A percentile compares a stretch with the other conserved stretches of the same genome.
Evolutionary conservation across 2,888 invertebrate genomes (phyloP).

Genomic region (Rhagophthalmus giganteus): DNA sequence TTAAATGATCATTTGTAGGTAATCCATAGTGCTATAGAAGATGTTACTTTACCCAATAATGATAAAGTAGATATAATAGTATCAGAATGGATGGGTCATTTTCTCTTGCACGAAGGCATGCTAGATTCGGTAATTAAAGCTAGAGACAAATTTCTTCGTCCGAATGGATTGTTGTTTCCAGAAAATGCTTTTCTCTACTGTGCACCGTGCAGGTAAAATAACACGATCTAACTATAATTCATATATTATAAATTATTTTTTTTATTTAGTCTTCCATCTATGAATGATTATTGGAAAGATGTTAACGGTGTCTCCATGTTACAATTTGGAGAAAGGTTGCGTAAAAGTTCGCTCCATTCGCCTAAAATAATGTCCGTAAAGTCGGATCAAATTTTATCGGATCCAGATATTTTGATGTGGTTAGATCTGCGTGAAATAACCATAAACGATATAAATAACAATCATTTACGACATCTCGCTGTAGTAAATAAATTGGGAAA

Average conservation of each 20-base stretch:
- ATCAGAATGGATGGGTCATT: constrained; percentile 99
- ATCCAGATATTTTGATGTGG: constrained; percentile 67
- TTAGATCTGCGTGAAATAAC: constrained; percentile 68
- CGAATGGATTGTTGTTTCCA: constrained; percentile 75
- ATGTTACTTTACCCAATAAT: constrained; percentile 65
- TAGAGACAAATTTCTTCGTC: constrained; percentile 77
- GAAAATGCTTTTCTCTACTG: constrained; percentile 70
- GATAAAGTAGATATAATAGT: constrained; percentile 85
- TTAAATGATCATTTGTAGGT: constrained; percentile 57
- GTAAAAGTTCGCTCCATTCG: constrained; percentile 64
- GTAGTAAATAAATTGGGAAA: constrained; percentile 62
- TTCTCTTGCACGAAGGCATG: constrained; percentile 94
- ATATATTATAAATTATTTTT: constrained; percentile 7
- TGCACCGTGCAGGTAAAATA: constrained; percentile 58
- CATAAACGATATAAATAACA: constrained; percentile 62
- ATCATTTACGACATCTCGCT: constrained; percentile 65
- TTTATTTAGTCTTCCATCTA: constrained; percentile 60
- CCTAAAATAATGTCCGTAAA: constrained; percentile 67
- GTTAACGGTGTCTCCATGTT: constrained; percentile 81
- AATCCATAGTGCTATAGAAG: constrained; percentile 76
- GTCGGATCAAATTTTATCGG: constrained; percentile 64
- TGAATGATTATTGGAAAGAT: constrained; percentile 75
- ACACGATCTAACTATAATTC: neutral
- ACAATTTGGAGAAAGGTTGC: constrained; percentile 64
- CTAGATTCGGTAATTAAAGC: constrained; percentile 84